phyloP scores from a whole-genome alignment of 2,797 vertebrate species.

The Acanthurus tractus region DNA sequence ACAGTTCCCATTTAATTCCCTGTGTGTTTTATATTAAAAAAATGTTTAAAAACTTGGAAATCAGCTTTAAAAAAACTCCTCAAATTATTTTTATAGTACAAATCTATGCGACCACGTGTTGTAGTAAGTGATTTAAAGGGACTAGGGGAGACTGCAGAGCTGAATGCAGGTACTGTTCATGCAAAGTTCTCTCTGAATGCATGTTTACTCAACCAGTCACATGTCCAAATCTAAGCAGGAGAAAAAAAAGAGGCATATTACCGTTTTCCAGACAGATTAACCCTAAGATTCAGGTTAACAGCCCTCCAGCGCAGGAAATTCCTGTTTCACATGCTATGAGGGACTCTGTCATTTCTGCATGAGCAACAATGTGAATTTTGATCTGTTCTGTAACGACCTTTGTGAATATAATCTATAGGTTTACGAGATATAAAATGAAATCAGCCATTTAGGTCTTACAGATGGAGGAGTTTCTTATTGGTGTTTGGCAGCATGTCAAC shows the following conservation, averaged over 20 bases:
- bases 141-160: constrained; percentile 56
- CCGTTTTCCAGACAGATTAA: constrained; percentile 83
- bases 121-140: constrained; percentile 65
- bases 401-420: constrained; percentile 45
- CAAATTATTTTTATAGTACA: constrained; percentile 30
- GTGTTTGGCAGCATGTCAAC: constrained; percentile 47
- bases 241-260: constrained; percentile 77
- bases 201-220: constrained; percentile 83
- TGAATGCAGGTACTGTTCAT: constrained; percentile 86
- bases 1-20: constrained; percentile 3
- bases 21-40: constrained; percentile 11
- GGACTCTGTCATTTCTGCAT: constrained; percentile 47
- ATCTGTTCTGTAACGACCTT: constrained; percentile 49
- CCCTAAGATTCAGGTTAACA: constrained; percentile 82
- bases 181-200: constrained; percentile 71
- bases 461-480: constrained; percentile 20
- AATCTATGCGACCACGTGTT: constrained; percentile 43
- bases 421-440: constrained; percentile 55
- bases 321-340: constrained; percentile 68
- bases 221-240: constrained; percentile 72
- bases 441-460: constrained; percentile 24
- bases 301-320: constrained; percentile 78
- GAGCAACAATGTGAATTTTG: constrained; percentile 52
- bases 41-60: constrained; percentile 26
- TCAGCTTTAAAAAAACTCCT: constrained; percentile 23